Conservation (phyloP, 2,888 invertebrate genomes). For the Gortyna flavago region DNA sequence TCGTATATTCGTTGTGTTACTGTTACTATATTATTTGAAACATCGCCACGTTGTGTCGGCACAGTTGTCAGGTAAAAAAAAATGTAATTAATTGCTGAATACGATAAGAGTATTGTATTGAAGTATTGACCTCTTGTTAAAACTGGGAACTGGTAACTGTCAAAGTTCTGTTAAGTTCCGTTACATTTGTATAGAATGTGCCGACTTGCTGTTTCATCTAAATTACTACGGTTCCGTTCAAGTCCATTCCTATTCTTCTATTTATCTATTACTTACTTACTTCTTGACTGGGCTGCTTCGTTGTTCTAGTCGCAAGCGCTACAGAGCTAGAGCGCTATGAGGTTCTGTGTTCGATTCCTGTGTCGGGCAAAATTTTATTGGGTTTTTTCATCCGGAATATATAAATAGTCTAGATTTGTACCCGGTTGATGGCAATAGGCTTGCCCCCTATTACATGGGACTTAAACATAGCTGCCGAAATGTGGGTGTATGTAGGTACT, state of each 20-base stretch:
- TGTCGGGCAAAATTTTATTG: not conserved
- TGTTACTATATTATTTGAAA: not conserved
- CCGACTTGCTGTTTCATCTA: conserved; percentile 26
- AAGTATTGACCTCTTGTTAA: conserved; percentile 24
- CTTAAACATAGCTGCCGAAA: too few relatives aligned
- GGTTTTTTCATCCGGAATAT: not conserved
- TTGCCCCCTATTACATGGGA: too few relatives aligned
- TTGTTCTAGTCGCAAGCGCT: not conserved
- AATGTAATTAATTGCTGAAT: not conserved
- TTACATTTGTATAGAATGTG: conserved; percentile 25
- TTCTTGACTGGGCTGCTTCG: not conserved
- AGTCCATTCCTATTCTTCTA: not conserved
- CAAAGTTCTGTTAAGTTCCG: conserved; percentile 25
- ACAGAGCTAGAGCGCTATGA: not conserved
- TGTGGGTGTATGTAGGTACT: too few relatives aligned
- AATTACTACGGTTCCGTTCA: not conserved
- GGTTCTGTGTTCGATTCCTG: not conserved
- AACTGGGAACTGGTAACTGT: conserved; percentile 18
- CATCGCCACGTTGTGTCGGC: not conserved
- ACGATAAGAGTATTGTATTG: conserved; percentile 1
- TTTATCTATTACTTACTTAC: not conserved
- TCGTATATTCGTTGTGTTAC: not conserved
- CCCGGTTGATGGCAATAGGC: too few relatives aligned
- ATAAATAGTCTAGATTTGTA: not conserved
- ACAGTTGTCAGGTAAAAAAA: not conserved